Evolutionary conservation across 2,113 vertebrate species (phyloP), one percentile per base, ranked within the genome.

Genomic region (Aix galericulata): DNA sequence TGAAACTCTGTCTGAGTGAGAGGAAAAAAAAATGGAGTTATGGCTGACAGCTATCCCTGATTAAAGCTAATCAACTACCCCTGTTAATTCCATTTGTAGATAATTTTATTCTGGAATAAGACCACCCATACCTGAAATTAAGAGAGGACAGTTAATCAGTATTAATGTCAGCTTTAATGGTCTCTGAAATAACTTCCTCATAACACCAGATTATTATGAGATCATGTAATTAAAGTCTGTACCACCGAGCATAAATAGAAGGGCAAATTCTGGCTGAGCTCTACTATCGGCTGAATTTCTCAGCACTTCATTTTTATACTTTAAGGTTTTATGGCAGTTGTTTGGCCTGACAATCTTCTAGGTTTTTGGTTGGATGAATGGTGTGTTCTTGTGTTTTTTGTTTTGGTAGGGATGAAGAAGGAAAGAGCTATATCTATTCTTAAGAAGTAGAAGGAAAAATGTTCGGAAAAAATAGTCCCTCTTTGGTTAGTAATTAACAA

Each of bases 31-130:
- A 31, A 9, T 34, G 8, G 29, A 64, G 2, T 42, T 68, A 87
- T 21, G 32, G 53, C 42, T 82, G 55, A 46, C 36, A 72, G 52
- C 26, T 87, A 60, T 60, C 60, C 34, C 46, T 82, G 59, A 91
- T 87, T 67, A 96, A 89, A 92, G 10, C 36, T 66, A 82, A 91
- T 91, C 76, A 91, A 59, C n/a, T 48, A 89, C 25, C 25, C 26
- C 32, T 46, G 32, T 53, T 85, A 84, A 91, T 84, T 85, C 48
- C 16, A 68, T 42, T 76, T 2, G 2, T 31, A 66, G 84, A 29
- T 93, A 66, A 93, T 90, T 91, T 91, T 77, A 58, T 82, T 77
- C 90, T 85, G 52, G 15, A 92, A 78, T 80, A 93, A 82, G 42
- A 82, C 73, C 63, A 83, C 8, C 23, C 59, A 83, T n/a, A 95